Evolutionary conservation across 2,113 vertebrate genomes (phyloP), one percentile per base, ranked within the genome.

Genomic region (Cromileptes altivelis): DNA sequence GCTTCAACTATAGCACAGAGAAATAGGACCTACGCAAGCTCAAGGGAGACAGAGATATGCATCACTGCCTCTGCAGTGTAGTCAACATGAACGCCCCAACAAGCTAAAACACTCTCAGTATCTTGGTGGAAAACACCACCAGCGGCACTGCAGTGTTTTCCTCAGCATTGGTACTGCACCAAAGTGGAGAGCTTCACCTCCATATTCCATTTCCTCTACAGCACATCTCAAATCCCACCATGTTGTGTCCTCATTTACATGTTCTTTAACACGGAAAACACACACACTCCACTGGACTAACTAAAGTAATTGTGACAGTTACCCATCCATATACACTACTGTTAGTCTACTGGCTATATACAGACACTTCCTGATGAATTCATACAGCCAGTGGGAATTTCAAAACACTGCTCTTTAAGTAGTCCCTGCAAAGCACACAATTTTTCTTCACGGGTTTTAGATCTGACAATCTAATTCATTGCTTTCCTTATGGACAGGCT

Each of bases 131-230:
- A 94, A 94, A 94, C 89, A 94, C 90, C 92, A 94, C 84, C 90
- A 93, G 93, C 90, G 68, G 85, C 89, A 93, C 95, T 95, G 95
- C 95, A 95, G 95, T 95, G 92, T 88, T 93, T 92, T 93, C 85
- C 87, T 88, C 90, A 91, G 90, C 88, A 93, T 70, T 76, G 80
- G 85, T 94, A 90, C 95, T 95, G 95, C 95, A 95, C 92, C 94
- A 95, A 93, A 93, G 85, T 62, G 74, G 56, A 80, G 82, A 87
- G 88, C 85, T 89, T 85, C 85, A 80, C 78, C 78, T 89, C 79
- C 81, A 92, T 75, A 85, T 89, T 81, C 78, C 23, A 33, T 67
- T 84, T 86, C 49, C 62, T 61, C 70, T 67, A 14, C 58, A 76
- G 57, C 70, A 77, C 60, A 82, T 53, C 45, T 78, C 55, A 68